Conservation (phyloP, 2,797 vertebrate genomes). For the Sus cebifrons region DNA sequence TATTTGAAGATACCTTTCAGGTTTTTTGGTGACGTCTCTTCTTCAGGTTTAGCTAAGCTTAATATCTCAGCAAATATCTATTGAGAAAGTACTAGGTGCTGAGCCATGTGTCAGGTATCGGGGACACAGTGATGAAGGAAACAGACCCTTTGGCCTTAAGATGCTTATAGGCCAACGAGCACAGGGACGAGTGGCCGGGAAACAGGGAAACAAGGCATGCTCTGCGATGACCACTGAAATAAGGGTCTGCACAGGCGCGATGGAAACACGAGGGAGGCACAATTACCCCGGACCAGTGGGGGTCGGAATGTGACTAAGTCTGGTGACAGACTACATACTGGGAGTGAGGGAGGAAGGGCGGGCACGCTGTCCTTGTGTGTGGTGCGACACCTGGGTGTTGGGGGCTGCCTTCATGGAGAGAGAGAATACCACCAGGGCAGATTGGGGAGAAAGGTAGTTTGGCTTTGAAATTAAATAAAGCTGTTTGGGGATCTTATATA, state of each 20-base stretch:
- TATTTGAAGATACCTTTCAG: slow-evolving; percentile 11
- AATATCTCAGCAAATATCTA: not conserved
- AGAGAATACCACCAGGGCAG: not conserved
- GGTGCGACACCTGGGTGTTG: not conserved
- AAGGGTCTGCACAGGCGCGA: not conserved
- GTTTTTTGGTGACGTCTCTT: not conserved
- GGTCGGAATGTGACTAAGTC: not conserved
- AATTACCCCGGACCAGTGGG: not conserved
- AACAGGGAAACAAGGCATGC: not conserved
- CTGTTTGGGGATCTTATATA: not conserved
- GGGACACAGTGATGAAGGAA: not conserved
- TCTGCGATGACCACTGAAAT: not conserved
- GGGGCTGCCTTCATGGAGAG: not conserved
- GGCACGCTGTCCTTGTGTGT: not conserved
- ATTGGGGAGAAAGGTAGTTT: not conserved
- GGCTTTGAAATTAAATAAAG: slow-evolving; percentile 24
- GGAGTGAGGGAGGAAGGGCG: not conserved
- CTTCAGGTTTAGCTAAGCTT: not conserved
- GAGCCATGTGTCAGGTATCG: not conserved
- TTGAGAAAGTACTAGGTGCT: not conserved
- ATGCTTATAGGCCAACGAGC: not conserved
- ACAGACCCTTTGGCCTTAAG: not conserved
- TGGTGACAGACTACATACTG: not conserved
- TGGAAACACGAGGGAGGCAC: not conserved
- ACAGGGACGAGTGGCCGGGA: not conserved